Base-by-base conservation (phyloP, 2,113 vertebrate species). In the Psittacus erithacus region DNA sequence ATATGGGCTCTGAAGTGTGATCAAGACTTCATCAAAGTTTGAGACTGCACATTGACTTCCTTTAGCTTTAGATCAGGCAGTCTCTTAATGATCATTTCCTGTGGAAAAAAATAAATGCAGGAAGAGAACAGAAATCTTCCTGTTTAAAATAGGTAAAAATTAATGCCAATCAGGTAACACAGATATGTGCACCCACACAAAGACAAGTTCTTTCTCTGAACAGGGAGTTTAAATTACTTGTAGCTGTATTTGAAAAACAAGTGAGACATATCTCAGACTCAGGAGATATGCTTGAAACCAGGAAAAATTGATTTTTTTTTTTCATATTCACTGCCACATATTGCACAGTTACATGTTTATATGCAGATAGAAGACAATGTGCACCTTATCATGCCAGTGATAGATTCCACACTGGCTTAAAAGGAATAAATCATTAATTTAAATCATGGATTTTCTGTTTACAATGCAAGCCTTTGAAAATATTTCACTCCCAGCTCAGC, bases 371-470 rank as follows among this genome's bases (percentile, higher is more conserved):
- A 94, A 93, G 96, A 96, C 96, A 92, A 93, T 7, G 62, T 74
- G 77, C 79, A 11, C 88, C 97, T 97, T 96, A 97, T 97, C 97
- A 75, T 52, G 43, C 91, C 55, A 24, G 25, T 86, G 96, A 98
- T 95, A 96, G 96, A 97, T 96, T 96, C 95, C 71, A 80, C 47
- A 9, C 71, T 79, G 86, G 59, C 93, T 95, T 96, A 97, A 93
- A 95, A 95, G 94, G 90, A 95, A 97, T 98, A 97, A 97, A 97
- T 98, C 96, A 97, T 97, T 98, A 95, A 97, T 96, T 97, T 95
- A 96, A 97, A 96, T 96, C 8, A 96, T 92, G 70, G 83, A 88
- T 94, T 96, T 97, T 93, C 95, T 88, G 85, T 96, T 97, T 90
- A 85, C 23, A 92, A 88, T 92, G 80, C 22, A 84, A 94, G 52